A percentile compares a stretch with the other conserved stretches of the same genome.
These are phyloP conservation scores for Gallinago media DNA, from an alignment of 2,113 vertebrate genomes.

Conservation along the genomic window DNA sequence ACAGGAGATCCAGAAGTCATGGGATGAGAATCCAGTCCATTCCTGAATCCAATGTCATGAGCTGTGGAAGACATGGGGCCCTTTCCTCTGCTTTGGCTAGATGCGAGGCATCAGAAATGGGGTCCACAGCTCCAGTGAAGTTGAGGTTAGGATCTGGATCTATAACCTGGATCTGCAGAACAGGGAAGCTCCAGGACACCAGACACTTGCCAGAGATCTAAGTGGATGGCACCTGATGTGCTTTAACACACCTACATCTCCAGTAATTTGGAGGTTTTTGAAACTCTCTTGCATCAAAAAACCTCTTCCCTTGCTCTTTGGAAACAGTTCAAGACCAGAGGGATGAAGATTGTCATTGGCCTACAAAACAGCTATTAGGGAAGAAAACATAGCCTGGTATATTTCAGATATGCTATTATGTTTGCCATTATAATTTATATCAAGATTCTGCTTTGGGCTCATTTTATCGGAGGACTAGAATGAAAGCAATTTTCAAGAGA, in stretches of 20 bases:
- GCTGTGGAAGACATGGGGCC: fast-evolving
- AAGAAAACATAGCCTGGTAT: neutral
- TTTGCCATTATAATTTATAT: neutral
- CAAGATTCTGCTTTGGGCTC: constrained; percentile 9
- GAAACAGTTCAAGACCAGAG: neutral
- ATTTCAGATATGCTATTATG: neutral
- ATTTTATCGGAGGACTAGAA: neutral
- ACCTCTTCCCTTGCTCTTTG: neutral
- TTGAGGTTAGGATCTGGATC: neutral
- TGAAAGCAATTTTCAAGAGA: constrained; percentile 26
- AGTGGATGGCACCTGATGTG: neutral
- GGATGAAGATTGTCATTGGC: neutral
- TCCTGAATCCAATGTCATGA: neutral
- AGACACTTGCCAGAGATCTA: neutral
- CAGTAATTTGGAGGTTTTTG: neutral
- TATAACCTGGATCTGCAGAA: neutral
- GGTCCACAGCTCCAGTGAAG: neutral
- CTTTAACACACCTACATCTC: neutral
- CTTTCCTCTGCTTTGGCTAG: neutral
- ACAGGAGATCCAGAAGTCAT: neutral
- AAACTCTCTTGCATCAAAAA: neutral
- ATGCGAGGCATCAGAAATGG: neutral
- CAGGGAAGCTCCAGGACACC: neutral
- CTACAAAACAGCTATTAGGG: neutral
- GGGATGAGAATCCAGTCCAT: neutral